phyloP scores from a whole-genome alignment of 2,113 vertebrate genomes.

The Tenrec ecaudatus region DNA sequence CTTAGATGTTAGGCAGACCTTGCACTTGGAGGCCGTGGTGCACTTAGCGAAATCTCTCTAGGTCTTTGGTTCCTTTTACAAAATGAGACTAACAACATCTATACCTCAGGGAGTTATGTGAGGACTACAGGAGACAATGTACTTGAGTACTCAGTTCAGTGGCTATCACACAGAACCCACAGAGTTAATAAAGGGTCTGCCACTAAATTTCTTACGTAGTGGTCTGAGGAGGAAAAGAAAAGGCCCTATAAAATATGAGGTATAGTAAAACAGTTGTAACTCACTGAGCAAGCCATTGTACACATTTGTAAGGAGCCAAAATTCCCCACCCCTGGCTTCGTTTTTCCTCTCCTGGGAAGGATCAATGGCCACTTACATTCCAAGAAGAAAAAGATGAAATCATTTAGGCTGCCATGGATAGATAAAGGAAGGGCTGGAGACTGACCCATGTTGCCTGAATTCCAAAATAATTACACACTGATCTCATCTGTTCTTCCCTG shows the following conservation, averaged over 20 bases:
- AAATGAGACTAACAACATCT: conserved; percentile 2
- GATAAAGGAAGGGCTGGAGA: conserved; percentile 74
- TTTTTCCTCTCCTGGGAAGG: conserved; percentile 68
- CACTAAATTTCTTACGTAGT: conserved; percentile 51
- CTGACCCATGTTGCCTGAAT: conserved; percentile 76
- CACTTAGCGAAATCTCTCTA: background rate
- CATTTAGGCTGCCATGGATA: conserved; percentile 73
- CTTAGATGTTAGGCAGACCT: background rate
- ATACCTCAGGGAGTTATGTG: background rate
- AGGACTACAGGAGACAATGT: conserved; percentile 61
- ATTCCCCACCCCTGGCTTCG: background rate
- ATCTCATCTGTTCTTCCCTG: conserved; percentile 81
- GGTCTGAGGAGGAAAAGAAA: background rate
- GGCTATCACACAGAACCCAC: background rate
- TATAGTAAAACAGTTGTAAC: conserved; percentile 35
- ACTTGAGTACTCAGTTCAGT: conserved; percentile 43
- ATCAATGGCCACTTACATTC: conserved; percentile 60
- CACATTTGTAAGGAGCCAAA: conserved; percentile 18
- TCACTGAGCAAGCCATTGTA: conserved; percentile 1
- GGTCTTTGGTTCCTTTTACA: conserved; percentile 21
- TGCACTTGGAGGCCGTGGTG: background rate
- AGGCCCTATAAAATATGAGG: conserved; percentile 14
- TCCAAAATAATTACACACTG: conserved; percentile 80
- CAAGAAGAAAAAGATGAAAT: conserved; percentile 69
- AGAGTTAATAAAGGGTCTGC: conserved; percentile 16